These are phyloP conservation scores for Philaenus spumarius DNA, from an alignment of 1,140 invertebrate species.

Conservation along the genomic window DNA sequence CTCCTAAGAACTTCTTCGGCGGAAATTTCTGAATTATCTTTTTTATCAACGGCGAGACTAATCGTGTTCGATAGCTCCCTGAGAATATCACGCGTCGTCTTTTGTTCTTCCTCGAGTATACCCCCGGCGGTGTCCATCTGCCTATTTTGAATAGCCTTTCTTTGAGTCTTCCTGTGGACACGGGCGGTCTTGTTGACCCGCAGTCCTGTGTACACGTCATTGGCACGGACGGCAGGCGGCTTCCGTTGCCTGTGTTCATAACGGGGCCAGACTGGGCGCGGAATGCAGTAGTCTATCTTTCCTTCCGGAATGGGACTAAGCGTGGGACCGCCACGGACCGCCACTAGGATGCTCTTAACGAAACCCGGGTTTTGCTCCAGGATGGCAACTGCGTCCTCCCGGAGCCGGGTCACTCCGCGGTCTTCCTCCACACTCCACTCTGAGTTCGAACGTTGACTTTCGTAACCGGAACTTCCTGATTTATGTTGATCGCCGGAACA, in stretches of 20 bases:
- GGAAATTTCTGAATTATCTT: conserved; percentile 9
- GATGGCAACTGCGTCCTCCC: no score
- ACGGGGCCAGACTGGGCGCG: conserved; percentile 25
- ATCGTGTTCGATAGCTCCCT: conserved; percentile 12
- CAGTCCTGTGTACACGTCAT: background rate
- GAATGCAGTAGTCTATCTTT: conserved; percentile 23
- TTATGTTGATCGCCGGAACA: background rate
- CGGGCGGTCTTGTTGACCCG: background rate
- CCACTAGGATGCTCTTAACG: background rate
- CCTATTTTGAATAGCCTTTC: conserved; percentile 12
- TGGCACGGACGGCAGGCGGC: background rate
- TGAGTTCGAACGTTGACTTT: conserved; percentile 17
- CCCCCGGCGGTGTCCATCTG: no score
- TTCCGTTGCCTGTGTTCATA: conserved; percentile 1
- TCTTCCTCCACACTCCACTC: conserved; percentile 11
- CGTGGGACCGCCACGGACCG: background rate
- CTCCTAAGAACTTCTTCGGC: conserved; percentile 8
- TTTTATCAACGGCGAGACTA: conserved; percentile 7
- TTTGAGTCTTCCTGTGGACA: conserved; percentile 6
- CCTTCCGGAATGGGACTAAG: conserved; percentile 26
- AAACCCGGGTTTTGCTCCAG: conserved; percentile 9
- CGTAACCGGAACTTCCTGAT: conserved; percentile 26
- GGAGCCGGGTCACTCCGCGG: background rate
- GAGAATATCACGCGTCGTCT: conserved; percentile 7
- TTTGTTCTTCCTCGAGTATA: background rate